phyloP scores from a whole-genome alignment of 2,797 vertebrate genomes.

The Sebastes steindachneri region DNA sequence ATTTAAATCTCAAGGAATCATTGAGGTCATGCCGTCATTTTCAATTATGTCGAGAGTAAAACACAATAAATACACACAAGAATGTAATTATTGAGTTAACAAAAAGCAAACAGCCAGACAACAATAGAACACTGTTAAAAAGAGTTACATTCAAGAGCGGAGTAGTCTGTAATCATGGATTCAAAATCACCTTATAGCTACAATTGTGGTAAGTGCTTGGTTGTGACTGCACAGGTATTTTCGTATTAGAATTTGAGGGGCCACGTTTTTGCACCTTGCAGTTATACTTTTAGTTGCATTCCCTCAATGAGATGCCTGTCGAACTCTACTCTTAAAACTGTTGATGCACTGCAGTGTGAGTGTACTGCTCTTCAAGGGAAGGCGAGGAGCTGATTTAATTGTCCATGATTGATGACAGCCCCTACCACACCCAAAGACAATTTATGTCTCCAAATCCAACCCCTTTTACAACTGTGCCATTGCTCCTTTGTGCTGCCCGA shows the following conservation, averaged over 20 bases:
- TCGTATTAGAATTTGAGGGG: neutral
- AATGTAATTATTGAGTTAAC: no score
- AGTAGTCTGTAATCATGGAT: no score
- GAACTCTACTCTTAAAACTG: neutral
- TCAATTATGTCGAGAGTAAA: no score
- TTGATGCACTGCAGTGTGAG: neutral
- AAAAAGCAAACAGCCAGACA: no score
- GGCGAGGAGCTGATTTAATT: conserved; percentile 19
- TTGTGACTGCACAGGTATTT: neutral
- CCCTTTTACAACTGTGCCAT: neutral
- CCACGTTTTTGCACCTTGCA: neutral
- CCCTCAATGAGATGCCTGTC: neutral
- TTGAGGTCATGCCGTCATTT: no score
- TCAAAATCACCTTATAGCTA: no score
- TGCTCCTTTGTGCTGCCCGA: neutral
- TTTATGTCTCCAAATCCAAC: conserved; percentile 27
- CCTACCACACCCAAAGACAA: neutral
- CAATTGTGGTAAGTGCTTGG: no score
- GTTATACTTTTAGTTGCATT: neutral
- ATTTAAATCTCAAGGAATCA: no score
- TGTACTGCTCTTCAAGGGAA: neutral
- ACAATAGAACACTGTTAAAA: no score
- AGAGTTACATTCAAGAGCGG: no score
- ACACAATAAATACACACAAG: no score
- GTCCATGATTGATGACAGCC: conserved; percentile 22